These are phyloP conservation scores for Diadema setosum DNA, from an alignment of 35 echinoderm and acorn worm species.

Conservation along the genomic window DNA sequence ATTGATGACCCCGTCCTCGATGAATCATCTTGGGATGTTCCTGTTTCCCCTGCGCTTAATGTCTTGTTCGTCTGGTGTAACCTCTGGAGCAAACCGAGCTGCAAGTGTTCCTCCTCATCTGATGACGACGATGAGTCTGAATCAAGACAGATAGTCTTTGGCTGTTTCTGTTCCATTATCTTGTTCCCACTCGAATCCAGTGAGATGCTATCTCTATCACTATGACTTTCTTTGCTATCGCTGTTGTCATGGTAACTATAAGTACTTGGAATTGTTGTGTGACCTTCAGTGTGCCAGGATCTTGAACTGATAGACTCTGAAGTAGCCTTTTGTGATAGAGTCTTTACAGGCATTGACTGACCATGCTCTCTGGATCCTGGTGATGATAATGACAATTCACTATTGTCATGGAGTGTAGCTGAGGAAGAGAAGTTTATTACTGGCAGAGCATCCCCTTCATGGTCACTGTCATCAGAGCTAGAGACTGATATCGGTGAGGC, in stretches of 20 bases:
- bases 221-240: not conserved
- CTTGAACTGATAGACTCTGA: not conserved
- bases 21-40: not conserved
- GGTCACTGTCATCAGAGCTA: not conserved
- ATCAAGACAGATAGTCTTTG: not conserved
- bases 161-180: not conserved
- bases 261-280: not conserved
- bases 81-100: not conserved
- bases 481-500: not conserved
- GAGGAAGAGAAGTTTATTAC: not conserved
- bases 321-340: not conserved
- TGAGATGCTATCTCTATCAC: not conserved
- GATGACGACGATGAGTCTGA: not conserved
- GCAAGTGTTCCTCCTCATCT: not conserved
- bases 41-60: not conserved
- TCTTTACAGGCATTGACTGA: not conserved
- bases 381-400: not conserved
- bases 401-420: not conserved
- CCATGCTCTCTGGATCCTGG: not conserved
- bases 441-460: not conserved
- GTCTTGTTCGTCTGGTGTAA: not conserved
- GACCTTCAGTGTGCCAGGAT: not conserved
- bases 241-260: not conserved
- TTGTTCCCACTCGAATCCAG: not conserved
- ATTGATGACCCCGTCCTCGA: not conserved